Evolutionary conservation across 2,888 invertebrate species (phyloP).

Genomic region (Melinaea menophilus): DNA sequence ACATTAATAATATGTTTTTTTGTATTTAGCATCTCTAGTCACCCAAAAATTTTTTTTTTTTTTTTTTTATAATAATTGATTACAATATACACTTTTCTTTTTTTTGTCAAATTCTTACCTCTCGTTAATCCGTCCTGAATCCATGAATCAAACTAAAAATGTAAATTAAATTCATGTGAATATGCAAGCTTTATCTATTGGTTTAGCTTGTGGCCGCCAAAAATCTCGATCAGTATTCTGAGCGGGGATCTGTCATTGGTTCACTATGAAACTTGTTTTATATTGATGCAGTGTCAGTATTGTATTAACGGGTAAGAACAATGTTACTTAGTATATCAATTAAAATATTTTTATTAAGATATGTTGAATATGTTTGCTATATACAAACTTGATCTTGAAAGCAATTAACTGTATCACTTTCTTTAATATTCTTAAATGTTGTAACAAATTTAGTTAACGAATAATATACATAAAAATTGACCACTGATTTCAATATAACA

Average conservation of each 20-base stretch:
- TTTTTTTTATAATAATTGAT: no score
- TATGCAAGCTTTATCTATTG: constrained; percentile 34
- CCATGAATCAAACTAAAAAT: constrained; percentile 2
- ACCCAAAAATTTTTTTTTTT: no score
- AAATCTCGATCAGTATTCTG: constrained; percentile 63
- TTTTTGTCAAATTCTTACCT: not conserved
- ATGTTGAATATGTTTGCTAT: no score
- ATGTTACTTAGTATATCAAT: no score
- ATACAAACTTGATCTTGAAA: no score
- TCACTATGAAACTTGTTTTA: not conserved
- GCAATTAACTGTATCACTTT: no score
- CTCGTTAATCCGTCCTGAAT: not conserved
- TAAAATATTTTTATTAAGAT: no score
- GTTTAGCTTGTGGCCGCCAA: constrained; percentile 51
- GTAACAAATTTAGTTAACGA: not conserved
- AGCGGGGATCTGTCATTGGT: constrained; percentile 1
- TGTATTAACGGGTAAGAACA: no score
- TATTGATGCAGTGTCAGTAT: not conserved
- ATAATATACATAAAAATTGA: not conserved
- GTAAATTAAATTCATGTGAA: constrained; percentile 11
- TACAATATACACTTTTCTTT: no score
- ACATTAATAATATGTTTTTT: no score
- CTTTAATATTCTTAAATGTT: no score
- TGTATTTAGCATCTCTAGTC: no score
- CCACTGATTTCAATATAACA: not conserved